phyloP scores from a whole-genome alignment of 1,140 invertebrate genomes.

The Drosophila funebris region DNA sequence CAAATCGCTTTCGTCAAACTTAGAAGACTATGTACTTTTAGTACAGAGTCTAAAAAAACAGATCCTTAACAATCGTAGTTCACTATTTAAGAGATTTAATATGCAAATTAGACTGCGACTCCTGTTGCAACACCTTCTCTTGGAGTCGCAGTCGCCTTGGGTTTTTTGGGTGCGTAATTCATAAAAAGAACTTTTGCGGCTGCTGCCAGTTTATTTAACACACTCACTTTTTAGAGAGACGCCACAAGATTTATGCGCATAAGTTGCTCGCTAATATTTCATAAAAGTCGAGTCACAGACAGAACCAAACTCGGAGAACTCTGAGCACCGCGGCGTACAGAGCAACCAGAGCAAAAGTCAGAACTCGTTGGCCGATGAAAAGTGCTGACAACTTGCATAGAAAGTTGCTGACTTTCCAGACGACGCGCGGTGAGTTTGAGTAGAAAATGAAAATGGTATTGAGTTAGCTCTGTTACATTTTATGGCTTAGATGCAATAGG shows the following conservation, averaged over 20 bases:
- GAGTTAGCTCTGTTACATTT: conserved; percentile 38
- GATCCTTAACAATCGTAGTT: too few relatives aligned
- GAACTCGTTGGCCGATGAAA: conserved; percentile 42
- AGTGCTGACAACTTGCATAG: conserved; percentile 51
- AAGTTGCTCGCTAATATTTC: conserved; percentile 55
- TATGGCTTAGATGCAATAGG: conserved; percentile 26
- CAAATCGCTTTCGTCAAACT: too few relatives aligned
- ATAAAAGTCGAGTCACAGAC: conserved; percentile 42
- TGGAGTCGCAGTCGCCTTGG: neutral
- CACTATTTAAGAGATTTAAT: conserved; percentile 10
- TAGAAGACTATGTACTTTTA: too few relatives aligned
- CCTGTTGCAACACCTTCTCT: conserved; percentile 4
- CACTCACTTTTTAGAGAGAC: conserved; percentile 29
- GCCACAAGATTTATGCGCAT: conserved; percentile 55
- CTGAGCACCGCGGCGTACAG: neutral
- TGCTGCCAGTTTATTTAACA: conserved; percentile 52
- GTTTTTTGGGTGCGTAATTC: conserved; percentile 10
- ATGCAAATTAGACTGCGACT: conserved; percentile 15
- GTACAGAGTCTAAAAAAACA: too few relatives aligned
- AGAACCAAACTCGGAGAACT: neutral
- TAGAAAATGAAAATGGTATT: conserved; percentile 40
- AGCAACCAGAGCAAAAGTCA: conserved; percentile 25
- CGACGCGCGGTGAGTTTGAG: conserved; percentile 24
- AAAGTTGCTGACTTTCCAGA: conserved; percentile 57
- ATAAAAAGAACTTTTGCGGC: conserved; percentile 31